Percentiles rank a stretch among this genome's conserved stretches.
phyloP scores from a whole-genome alignment of 2,113 vertebrate species.

The Microtus pennsylvanicus region DNA sequence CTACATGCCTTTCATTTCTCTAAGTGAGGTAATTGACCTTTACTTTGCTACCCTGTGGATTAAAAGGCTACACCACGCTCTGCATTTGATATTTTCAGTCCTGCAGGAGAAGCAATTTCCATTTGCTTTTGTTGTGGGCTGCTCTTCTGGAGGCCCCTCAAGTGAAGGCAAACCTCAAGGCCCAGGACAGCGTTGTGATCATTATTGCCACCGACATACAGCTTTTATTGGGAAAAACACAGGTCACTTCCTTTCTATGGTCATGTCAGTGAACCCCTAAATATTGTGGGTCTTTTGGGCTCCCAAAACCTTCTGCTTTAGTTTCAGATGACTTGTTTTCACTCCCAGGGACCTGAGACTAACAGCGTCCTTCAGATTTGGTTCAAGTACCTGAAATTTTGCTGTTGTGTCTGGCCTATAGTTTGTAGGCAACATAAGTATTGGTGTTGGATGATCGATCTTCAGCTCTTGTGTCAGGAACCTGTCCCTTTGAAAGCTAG shows the following conservation, averaged over 20 bases:
- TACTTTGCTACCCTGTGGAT: conserved; percentile 74
- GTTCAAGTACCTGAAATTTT: conserved; percentile 23
- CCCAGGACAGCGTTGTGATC: not conserved
- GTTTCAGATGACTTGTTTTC: not conserved
- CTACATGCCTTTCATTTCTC: conserved; percentile 77
- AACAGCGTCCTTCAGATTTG: conserved; percentile 11
- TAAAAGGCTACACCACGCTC: conserved; percentile 65
- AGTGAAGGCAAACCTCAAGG: conserved; percentile 18
- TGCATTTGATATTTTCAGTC: conserved; percentile 74
- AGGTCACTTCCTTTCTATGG: conserved; percentile 50
- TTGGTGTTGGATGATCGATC: not conserved
- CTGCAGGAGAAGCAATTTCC: conserved; percentile 55
- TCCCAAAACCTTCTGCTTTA: conserved; percentile 23
- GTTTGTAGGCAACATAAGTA: not conserved
- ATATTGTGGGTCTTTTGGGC: not conserved
- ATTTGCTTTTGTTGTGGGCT: conserved; percentile 54
- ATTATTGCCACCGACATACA: not conserved
- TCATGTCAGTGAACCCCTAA: not conserved
- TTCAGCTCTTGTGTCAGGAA: not conserved
- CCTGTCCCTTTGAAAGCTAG: not conserved
- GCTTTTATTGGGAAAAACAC: conserved; percentile 64
- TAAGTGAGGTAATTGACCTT: conserved; percentile 82
- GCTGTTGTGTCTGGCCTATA: not conserved
- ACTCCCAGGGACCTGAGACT: not conserved
- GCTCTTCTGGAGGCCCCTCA: not conserved